Percentiles rank a stretch among this genome's conserved stretches.
Conservation (phyloP, 2,113 vertebrate species). For the Pangasianodon gigas region DNA sequence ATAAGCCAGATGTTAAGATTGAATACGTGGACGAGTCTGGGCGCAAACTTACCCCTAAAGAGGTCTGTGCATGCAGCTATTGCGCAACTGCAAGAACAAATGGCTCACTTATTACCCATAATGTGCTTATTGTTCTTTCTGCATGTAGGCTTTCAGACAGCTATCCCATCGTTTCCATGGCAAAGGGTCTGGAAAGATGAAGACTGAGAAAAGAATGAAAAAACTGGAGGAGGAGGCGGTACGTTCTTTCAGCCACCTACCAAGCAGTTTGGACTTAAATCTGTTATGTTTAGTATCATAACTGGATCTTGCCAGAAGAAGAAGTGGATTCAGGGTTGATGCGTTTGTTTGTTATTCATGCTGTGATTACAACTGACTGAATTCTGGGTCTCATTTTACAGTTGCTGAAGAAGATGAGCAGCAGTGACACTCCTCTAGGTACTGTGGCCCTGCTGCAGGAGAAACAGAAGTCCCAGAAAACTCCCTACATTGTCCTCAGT, state of each 20-base stretch:
- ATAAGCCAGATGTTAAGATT: constrained; percentile 86
- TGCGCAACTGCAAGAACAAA: not conserved
- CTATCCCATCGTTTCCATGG: constrained; percentile 90
- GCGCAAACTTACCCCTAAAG: constrained; percentile 85
- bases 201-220: constrained; percentile 90
- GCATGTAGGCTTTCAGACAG: constrained; percentile 84
- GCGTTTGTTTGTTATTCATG: not conserved
- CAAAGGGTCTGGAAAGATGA: constrained; percentile 93
- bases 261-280: not conserved
- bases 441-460: constrained; percentile 92
- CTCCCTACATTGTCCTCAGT: constrained; percentile 89
- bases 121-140: not conserved
- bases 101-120: not conserved
- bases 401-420: constrained; percentile 95
- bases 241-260: constrained; percentile 47
- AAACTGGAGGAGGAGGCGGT: constrained; percentile 89
- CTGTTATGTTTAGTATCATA: not conserved
- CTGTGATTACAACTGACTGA: not conserved
- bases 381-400: constrained; percentile 43
- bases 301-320: not conserved
- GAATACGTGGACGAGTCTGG: constrained; percentile 92
- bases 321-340: not conserved
- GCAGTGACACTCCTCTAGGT: constrained; percentile 88
- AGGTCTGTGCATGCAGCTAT: constrained; percentile 63
- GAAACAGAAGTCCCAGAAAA: constrained; percentile 95